Conservation (phyloP, 2,797 vertebrate genomes). For the Malurus leucopterus region DNA sequence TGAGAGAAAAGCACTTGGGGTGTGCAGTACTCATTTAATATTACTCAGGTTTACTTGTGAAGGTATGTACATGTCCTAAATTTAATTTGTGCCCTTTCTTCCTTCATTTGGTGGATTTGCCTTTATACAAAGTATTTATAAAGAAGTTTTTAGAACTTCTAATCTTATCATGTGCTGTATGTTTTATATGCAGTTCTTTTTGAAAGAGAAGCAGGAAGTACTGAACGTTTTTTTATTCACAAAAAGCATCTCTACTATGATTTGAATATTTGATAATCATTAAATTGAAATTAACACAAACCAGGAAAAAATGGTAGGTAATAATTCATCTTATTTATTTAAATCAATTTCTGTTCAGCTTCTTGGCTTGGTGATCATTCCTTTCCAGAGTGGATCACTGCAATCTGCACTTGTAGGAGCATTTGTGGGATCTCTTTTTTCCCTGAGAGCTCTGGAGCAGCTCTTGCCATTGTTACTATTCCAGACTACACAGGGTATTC, state of each 20-base stretch:
- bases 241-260: not conserved
- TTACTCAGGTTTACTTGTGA: not conserved
- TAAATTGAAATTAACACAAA: not conserved
- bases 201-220: not conserved
- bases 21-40: not conserved
- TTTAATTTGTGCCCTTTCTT: not conserved
- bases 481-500: not conserved
- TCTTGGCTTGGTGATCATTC: not conserved
- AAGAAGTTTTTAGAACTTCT: not conserved
- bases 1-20: not conserved
- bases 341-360: not conserved
- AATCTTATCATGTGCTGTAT: fast-evolving
- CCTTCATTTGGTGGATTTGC: not conserved
- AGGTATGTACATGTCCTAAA: not conserved
- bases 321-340: not conserved
- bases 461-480: not conserved
- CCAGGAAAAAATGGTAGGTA: not conserved
- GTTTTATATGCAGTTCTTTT: not conserved
- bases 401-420: not conserved
- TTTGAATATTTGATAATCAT: not conserved
- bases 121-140: not conserved
- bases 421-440: not conserved
- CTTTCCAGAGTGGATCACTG: not conserved
- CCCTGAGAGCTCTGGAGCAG: not conserved
- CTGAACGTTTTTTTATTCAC: not conserved